Percentiles rank a stretch among this genome's conserved stretches.
Conservation (phyloP, 2,797 vertebrate genomes). For the Hypotaenidia okinawae region DNA sequence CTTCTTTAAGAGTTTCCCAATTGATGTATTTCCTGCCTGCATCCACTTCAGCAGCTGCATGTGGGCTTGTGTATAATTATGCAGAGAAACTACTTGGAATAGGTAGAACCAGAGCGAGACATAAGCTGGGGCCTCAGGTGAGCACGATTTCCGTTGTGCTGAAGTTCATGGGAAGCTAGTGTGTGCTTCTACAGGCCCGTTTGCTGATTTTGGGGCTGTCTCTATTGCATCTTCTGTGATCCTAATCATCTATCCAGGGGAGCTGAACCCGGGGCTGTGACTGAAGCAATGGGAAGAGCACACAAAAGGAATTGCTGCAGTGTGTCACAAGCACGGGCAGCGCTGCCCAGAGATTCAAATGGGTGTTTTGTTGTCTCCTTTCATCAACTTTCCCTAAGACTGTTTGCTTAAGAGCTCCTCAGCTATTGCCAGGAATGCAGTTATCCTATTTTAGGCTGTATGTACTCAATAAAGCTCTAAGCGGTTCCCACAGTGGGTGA, state of each 20-base stretch:
- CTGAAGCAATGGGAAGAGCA: neutral
- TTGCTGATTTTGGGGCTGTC: neutral
- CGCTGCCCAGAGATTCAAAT: neutral
- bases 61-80: neutral
- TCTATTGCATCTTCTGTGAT: neutral
- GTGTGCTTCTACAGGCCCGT: neutral
- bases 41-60: neutral
- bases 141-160: neutral
- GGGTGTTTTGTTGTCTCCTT: neutral
- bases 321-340: neutral
- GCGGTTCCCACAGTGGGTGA: neutral
- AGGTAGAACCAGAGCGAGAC: neutral
- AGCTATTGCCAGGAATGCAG: constrained; percentile 9
- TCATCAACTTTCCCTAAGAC: neutral
- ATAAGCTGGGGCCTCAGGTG: neutral
- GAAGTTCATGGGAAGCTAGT: neutral
- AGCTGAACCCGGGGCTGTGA: neutral
- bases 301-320: neutral
- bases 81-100: neutral
- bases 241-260: neutral
- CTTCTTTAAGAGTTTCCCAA: neutral
- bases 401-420: constrained; percentile 20
- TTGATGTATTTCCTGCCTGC: neutral
- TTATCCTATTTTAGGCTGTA: neutral
- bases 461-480: neutral